Base-by-base conservation (phyloP, 1,140 invertebrate genomes). In the Phortica variegata region DNA sequence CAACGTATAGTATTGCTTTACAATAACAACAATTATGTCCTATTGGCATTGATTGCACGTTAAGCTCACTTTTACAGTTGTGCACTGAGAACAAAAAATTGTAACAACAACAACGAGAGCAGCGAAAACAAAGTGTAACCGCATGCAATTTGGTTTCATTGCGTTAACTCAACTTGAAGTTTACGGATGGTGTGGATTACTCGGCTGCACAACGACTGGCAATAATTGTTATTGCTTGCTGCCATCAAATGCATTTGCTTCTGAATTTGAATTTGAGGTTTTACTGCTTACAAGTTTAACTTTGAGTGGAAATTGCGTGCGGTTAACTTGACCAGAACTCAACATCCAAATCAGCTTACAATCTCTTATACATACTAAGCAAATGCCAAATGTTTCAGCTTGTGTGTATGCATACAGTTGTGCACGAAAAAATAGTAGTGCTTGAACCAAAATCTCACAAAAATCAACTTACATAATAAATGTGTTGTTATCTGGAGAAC, bases 1-100 rank as follows among this genome's bases (percentile, higher is more conserved):
- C n/a, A n/a, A n/a, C n/a, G n/a, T n/a, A n/a, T n/a, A n/a, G n/a
- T 58, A 59, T 59, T 56, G 58, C 50, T 58, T 59, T 59, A 56
- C 57, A 58, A 58, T 59, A 59, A 59, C 57, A 59, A 59, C 58
- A 58, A 59, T 58, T 50, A 58, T 58, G 50, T 59, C 40, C 40
- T 53, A 45, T 26, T n/a, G n/a, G n/a, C n/a, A 21, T 26, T 46
- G 41, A 39, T 21, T 32, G 23, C 34, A 21, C 16, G 19, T 26
- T 51, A 42, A 29, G 48, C 10, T 41, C 42, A 15, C 34, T 34
- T 19, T 17, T 20, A 4, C 32, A 23, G 23, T 21, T 47, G 19
- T 17, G 38, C 20, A 36, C 31, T 13, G 48, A 31, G 32, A 37
- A 26, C 29, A 39, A 34, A 34, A 10, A 39, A 29, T 29, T 29